Conservation (phyloP, 2,113 vertebrate genomes). For the Solea solea region DNA sequence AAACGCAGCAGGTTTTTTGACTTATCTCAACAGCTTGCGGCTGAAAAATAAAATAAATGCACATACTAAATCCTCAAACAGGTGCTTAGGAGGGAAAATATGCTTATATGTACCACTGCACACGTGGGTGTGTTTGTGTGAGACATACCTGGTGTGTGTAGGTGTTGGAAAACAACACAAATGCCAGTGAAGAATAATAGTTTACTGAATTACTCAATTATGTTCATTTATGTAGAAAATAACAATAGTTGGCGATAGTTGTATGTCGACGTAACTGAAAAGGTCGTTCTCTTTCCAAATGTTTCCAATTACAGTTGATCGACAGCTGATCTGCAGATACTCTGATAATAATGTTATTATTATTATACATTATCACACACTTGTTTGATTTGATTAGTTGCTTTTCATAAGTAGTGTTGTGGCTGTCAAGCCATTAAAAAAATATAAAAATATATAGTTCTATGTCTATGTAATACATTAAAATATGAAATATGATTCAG, state of each 20-base stretch:
- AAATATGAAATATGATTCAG: too few species aligned
- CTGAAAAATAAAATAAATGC: slow-evolving; percentile 18
- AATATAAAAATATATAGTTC: too few species aligned
- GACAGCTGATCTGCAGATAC: too few species aligned
- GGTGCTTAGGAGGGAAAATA: slow-evolving; percentile 5
- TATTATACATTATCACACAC: too few species aligned
- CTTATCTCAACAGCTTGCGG: background rate
- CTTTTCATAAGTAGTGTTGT: too few species aligned
- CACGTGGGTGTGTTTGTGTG: background rate
- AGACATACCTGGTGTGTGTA: slow-evolving; percentile 1
- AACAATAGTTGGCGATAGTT: background rate
- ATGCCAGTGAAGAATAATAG: slow-evolving; percentile 5
- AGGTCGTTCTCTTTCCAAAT: too few species aligned
- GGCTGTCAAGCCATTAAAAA: too few species aligned
- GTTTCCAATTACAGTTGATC: background rate
- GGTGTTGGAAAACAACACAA: slow-evolving; percentile 23
- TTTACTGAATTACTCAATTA: slow-evolving; percentile 24
- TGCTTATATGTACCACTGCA: background rate
- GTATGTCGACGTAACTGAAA: background rate
- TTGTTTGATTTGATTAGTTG: too few species aligned
- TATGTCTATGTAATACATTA: too few species aligned
- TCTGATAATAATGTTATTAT: too few species aligned
- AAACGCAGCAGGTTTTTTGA: slow-evolving; percentile 9
- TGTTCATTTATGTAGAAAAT: slow-evolving; percentile 9
- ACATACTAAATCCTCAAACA: slow-evolving; percentile 18